Evolutionary conservation across 37 sponge, comb jelly and placozoan species (phyloP), one percentile per base, ranked within the genome.

Genomic region (Diacarnus erythraeanus): DNA sequence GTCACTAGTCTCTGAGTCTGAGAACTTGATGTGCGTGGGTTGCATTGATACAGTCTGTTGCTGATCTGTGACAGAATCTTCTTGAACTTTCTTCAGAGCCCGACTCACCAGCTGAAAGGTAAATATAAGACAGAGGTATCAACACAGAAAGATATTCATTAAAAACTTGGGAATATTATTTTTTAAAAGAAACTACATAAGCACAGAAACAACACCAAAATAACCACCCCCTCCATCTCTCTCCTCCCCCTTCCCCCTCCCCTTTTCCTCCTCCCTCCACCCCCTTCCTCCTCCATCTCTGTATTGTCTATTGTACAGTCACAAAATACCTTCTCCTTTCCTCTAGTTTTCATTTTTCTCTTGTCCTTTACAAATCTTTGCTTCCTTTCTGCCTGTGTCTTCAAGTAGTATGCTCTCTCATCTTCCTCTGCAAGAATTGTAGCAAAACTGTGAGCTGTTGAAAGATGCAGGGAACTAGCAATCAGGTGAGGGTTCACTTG

Each of bases 391-490:
- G 87, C 72, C 75, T 74, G 77, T 25, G 77, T 76, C 87, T 80
- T 81, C 47, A 87, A 41, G 64, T 40, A 87, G 70, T 87, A 87
- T 2, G 81, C 87, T 37, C 81, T 75, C 81, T 87, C 87, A 2
- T 80, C 87, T 0, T 68, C 87, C 61, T 80, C 82, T 87, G 75
- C 8, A 64, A 20, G 42, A 47, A n/a, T n/a, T n/a, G n/a, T n/a
- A n/a, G n/a, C n/a, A n/a, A 39, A 23, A 64, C 21, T 61, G 64
- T 34, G 23, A 59, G 37, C 38, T 36, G 38, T 44, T 27, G 54
- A 51, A 44, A 51, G 26, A 25, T 54, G 18, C 12, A 54, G 18
- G 12, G 12, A 54, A 21, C 18, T 12, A 21, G 57, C 12, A 54
- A 54, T 21, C 12, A 54, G 57, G 18, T 12, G 18, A 12, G 12